Evolutionary conservation across 1,140 invertebrate species (phyloP), one percentile per base, ranked within the genome.

Genomic region (Ceratitis capitata): DNA sequence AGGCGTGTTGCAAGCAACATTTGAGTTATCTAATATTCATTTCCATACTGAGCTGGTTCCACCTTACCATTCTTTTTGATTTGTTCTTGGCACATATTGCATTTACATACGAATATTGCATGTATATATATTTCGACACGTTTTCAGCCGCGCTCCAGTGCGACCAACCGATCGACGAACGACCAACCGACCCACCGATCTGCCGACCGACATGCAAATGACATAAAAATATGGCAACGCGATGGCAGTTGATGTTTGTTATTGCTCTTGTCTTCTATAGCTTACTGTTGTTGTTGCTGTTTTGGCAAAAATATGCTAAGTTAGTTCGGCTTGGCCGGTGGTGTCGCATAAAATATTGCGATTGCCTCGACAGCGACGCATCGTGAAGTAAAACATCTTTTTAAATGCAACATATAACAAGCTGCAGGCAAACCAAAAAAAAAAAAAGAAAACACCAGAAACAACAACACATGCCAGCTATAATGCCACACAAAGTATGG

Each of bases 351-450:
- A 78, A 78, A 78, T 78, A 78, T 78, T 23, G 69, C 69, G 26
- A 78, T 19, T 42, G n/a, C 0, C 39, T 42, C n/a, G 39, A 4
- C 39, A 39, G 32, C 61, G 16, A 64, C 61, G 61, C 69, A 39
- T 45, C 69, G n/a, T 78, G 39, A 78, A 45, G 69, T 47, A 78
- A 78, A 78, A 78, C 69, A 78, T 78, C 69, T 78, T 78, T 78
- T 78, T 78, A 78, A 78, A 78, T 78, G 69, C 69, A 78, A 78
- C 69, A 78, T 42, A 78, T 78, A 78, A 78, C 69, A 78, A 45
- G 69, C 64, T 74, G 39, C 35, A 32, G 58, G 26, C 16, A 3
- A 39, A 35, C 61, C n/a, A 32, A 16, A 29, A 12, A 3, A 47
- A 47, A 56, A 56, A 3, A 64, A 23, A 3, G 45, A 14, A n/a